Evolutionary conservation across 2,113 vertebrate species (phyloP).

Genomic region (Cyrtonyx montezumae): DNA sequence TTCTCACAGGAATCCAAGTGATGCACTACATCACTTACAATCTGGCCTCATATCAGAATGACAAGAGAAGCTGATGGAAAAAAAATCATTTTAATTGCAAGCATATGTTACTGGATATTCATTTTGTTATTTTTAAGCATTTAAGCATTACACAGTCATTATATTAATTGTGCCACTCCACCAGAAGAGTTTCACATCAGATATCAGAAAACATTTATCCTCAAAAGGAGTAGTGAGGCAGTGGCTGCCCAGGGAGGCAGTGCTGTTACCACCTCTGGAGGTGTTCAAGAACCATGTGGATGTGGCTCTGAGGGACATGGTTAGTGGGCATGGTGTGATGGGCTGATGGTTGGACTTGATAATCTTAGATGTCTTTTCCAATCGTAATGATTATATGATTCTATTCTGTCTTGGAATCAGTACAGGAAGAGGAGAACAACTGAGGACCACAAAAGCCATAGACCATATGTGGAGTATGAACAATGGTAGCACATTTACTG

Average conservation of each 20-base stretch:
- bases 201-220: too few species aligned
- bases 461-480: not conserved
- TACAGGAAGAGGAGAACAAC: not conserved
- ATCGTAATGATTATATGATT: too few species aligned
- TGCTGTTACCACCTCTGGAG: too few species aligned
- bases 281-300: too few species aligned
- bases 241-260: too few species aligned
- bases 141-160: not conserved
- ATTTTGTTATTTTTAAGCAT: not conserved
- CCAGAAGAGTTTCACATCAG: too few species aligned
- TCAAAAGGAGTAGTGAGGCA: too few species aligned
- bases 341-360: too few species aligned
- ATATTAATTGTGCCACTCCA: slow-evolving; percentile 2
- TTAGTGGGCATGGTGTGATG: too few species aligned
- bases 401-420: not conserved
- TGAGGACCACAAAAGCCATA: not conserved
- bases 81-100: slow-evolving; percentile 24
- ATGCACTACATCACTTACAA: not conserved
- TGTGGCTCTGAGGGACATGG: too few species aligned
- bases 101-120: not conserved
- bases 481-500: not conserved
- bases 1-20: not conserved
- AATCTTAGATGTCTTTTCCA: too few species aligned
- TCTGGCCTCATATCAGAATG: slow-evolving; percentile 3
- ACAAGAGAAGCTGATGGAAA: not conserved